Base-by-base conservation (phyloP, 2,888 invertebrate genomes). In the Diachrysia chrysitis region DNA sequence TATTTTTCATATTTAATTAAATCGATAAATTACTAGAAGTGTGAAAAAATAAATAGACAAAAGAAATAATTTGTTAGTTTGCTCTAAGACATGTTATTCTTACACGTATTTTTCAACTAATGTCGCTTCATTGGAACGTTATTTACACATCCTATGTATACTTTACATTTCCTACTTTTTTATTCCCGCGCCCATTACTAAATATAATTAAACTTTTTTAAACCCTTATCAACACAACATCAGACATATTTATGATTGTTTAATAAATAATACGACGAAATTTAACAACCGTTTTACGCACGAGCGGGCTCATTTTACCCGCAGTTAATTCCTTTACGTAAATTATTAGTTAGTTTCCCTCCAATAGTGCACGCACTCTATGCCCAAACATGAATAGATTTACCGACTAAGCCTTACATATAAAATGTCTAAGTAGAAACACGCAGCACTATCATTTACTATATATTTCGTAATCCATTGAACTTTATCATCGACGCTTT, bases 341-440 rank as follows among this genome's bases (percentile, higher is more conserved):
- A 80, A 76, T 82, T 83, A 81, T 82, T 76, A 75, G 73, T 78
- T 69, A 71, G 73, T 77, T 84, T 75, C 66, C 65, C 73, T 79
- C 74, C 69, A 66, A 76, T 81, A 82, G 71, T 69, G 75, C 81
- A 83, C 83, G 81, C 81, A 80, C 72, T 82, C 71, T 77, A 83
- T 81, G 78, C 76, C 78, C 80, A 82, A 83, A 80, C 81, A 70
- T 71, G 78, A 64, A 79, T 72, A 78, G 76, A 84, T 85, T 85
- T 85, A 85, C 82, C 83, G 74, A 71, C 62, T 65, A 59, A 58
- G 55, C 32, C 42, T 17, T 42, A 57, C 46, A 66, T 48, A 71
- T 23, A 71, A 67, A 63, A 63, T 25, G n/a, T 55, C 59, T 58
- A 21, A 63, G 48, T 59, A 63, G 48, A 60, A 55, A 54, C 57